Percentiles rank a stretch among this genome's conserved stretches.
Evolutionary conservation across 2,113 vertebrate genomes (phyloP).

Genomic region (Anolis carolinensis): DNA sequence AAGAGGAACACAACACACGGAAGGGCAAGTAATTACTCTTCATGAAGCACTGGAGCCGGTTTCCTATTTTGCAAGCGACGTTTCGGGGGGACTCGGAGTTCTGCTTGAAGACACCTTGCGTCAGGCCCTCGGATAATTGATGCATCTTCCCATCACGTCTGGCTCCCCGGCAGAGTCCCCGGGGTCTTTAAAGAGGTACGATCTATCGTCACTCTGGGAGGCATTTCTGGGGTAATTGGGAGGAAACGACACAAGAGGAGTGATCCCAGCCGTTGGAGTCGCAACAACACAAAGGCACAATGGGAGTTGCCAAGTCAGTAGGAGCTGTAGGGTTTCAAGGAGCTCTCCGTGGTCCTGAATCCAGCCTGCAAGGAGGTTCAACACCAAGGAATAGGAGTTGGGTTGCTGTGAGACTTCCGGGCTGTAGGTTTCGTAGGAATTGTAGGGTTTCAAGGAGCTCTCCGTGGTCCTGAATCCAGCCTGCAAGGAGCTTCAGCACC

Average conservation of each 20-base stretch:
- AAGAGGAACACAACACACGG: neutral
- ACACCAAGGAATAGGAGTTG: too few relatives aligned
- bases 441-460: too few relatives aligned
- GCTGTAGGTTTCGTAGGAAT: too few relatives aligned
- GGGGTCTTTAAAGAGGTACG: constrained; percentile 5
- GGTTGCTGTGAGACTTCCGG: too few relatives aligned
- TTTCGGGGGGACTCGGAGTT: constrained; percentile 14
- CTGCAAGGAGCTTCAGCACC: too few relatives aligned
- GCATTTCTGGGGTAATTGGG: constrained; percentile 3
- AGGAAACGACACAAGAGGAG: neutral
- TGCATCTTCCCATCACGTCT: constrained; percentile 22
- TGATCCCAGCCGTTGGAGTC: neutral
- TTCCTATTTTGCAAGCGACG: constrained; percentile 20
- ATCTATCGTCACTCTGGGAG: constrained; percentile 8
- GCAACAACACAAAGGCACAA: neutral
- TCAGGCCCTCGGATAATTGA: constrained; percentile 27
- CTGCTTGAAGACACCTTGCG: constrained; percentile 24
- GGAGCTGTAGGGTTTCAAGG: too few relatives aligned
- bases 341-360: too few relatives aligned
- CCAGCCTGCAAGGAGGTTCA: too few relatives aligned
- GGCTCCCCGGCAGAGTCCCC: neutral
- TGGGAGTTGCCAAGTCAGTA: too few relatives aligned
- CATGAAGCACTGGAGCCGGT: constrained; percentile 11
- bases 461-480: too few relatives aligned
- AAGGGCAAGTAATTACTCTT: constrained; percentile 21